Base-by-base conservation (phyloP, 2,797 vertebrate genomes). In the Neosilurus mollespiculum region DNA sequence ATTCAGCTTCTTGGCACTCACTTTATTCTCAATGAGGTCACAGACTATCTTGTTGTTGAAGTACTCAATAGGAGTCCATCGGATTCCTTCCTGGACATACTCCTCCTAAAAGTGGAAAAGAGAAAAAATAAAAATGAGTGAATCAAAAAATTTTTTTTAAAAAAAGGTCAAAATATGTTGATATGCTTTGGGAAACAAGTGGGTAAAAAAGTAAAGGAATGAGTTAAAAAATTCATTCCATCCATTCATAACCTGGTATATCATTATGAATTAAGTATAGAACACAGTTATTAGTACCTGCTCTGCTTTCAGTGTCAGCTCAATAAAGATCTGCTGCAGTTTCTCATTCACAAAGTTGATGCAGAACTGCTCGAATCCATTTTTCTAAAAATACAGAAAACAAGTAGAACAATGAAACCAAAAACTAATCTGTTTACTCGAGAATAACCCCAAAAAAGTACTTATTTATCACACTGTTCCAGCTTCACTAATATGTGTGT, bases 311-410 rank as follows among this genome's bases (percentile, higher is more conserved):
- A 99, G 92, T 0, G 98, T 99, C 86, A 99, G 92, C 89, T 99
- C 98, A 80, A 99, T 99, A 91, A 99, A 99, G 86, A 99, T 99
- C 93, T 99, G 98, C 91, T 99, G 98, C 30, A 99, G 92, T 87
- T 99, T 99, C 91, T 99, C 98, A 67, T 99, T 99, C 87, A 99
- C 98, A 70, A 99, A 99, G 94, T 99, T 99, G 92, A 99, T 99
- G 91, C 98, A 99, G 88, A 99, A 99, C 91, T 99, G 98, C 87
- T 99, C 98, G 72, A 99, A 99, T 84, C 98, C 98, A 86, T 99
- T 99, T 98, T 99, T 99, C 98, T 99, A 90, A 0, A 90, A 85
- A 91, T 82, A 89, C 30, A 91, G 6, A 78, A 49, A 76, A 49
- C 9, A 70, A 43, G 30, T 0, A 15, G 2, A 61, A 2, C 20